Base-by-base conservation (phyloP, 2,797 vertebrate genomes). In the Acipenser transmontanus region DNA sequence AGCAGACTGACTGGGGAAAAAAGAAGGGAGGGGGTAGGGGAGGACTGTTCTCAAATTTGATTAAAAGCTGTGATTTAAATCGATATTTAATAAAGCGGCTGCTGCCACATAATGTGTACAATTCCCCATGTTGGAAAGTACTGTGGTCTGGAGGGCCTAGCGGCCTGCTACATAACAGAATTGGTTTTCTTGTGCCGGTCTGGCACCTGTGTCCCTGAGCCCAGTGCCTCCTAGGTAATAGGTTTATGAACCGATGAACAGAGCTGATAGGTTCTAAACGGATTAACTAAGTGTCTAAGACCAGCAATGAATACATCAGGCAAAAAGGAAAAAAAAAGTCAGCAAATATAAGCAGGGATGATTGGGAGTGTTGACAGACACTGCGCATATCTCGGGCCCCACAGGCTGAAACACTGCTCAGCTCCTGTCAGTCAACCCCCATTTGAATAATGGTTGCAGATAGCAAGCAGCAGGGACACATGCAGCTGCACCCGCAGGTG, bases 81-180 rank as follows among this genome's bases (percentile, higher is more conserved):
- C 90, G 85, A 95, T 95, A 93, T 92, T 91, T 93, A 93, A 95
- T 93, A 93, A 94, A 89, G 91, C 89, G 89, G 85, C 86, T 82
- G 82, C 85, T 84, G 82, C 87, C 81, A 86, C 84, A 81, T 79
- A 85, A 69, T 59, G 74, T 62, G 76, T 84, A 87, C 86, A 90
- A 87, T 89, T 94, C 92, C 88, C 89, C 81, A 80, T 80, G 83
- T 88, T 85, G 89, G 67, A 70, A 83, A 76, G 82, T 78, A 77
- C 77, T 73, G 69, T 80, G 84, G 82, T 85, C 83, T 78, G 70
- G 66, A 81, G 73, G 77, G 79, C 77, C 78, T 73, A 73, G 59
- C 79, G n/a, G 78, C 79, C 83, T 81, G 83, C 84, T 81, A 68
- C 83, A 84, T 86, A 87, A 85, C 89, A 88, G 86, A 86, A 84